Percentiles rank a stretch among this genome's conserved stretches.
Evolutionary conservation across 2,113 vertebrate species (phyloP).

Genomic region (Elachura formosa): DNA sequence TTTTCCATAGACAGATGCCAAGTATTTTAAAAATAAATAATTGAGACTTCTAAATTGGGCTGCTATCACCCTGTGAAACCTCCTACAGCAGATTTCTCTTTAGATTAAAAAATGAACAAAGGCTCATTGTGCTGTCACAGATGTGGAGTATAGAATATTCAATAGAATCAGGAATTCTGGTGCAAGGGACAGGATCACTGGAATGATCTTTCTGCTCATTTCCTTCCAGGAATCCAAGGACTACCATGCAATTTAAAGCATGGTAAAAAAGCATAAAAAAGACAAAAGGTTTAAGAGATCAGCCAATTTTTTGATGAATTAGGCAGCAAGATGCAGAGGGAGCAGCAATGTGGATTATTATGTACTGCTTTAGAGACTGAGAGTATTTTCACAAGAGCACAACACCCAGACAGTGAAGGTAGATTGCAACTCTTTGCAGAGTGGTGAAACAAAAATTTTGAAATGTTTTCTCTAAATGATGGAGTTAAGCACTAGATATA

Average conservation of each 20-base stretch:
- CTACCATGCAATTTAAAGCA: conserved; percentile 16
- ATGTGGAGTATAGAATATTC: conserved; percentile 45
- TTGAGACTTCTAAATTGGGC: conserved; percentile 59
- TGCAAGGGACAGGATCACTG: conserved; percentile 13
- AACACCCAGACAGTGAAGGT: not conserved
- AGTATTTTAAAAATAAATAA: conserved; percentile 62
- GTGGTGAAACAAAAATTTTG: conserved; percentile 19
- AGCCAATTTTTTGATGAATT: conserved; percentile 15
- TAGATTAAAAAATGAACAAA: conserved; percentile 63
- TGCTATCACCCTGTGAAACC: conserved; percentile 55
- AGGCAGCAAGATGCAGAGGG: not conserved
- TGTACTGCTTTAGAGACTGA: not conserved
- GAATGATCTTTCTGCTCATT: conserved; percentile 33
- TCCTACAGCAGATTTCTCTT: conserved; percentile 39
- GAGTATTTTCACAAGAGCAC: conserved; percentile 31
- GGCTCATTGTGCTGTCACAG: conserved; percentile 61
- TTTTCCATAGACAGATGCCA: conserved; percentile 55
- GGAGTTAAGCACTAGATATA: conserved; percentile 20
- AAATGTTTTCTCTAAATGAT: conserved; percentile 44
- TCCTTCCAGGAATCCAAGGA: conserved; percentile 21
- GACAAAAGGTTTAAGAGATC: not conserved
- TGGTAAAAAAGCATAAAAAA: not conserved
- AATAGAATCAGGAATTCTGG: conserved; percentile 13
- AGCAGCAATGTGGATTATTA: not conserved
- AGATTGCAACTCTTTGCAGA: not conserved